phyloP scores from a whole-genome alignment of 2,113 vertebrate genomes.

The Orientallactaga bullata region DNA sequence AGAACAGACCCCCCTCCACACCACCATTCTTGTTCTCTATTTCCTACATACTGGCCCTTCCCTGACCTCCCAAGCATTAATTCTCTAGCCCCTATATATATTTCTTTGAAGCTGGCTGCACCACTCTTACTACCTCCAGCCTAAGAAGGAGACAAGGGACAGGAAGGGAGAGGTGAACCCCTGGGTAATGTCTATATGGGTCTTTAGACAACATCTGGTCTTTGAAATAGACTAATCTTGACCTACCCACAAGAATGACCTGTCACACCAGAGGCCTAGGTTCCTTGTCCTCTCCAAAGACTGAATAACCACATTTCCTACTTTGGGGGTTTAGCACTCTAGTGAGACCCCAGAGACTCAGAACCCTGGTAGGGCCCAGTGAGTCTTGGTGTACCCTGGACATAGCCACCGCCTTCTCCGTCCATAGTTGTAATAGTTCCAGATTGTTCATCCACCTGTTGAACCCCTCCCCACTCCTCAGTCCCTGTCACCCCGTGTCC shows the following conservation, averaged over 20 bases:
- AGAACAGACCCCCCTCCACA: neutral
- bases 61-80: neutral
- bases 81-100: neutral
- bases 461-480: no score
- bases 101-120: slow-evolving; percentile 14
- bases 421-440: no score
- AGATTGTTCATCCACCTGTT: no score
- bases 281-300: neutral
- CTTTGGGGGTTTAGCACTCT: neutral
- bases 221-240: slow-evolving; percentile 63
- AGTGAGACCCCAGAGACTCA: no score
- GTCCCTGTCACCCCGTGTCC: no score
- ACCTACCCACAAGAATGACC: slow-evolving; percentile 41
- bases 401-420: no score
- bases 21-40: neutral
- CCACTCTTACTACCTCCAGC: neutral
- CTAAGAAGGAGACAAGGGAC: slow-evolving; percentile 7
- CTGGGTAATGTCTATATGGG: slow-evolving; percentile 54
- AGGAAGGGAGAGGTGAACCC: neutral
- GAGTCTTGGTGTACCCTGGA: no score
- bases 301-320: neutral
- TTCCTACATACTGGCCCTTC: neutral
- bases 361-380: no score
- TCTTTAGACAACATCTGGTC: slow-evolving; percentile 70
- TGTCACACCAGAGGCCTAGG: rapidly evolving